phyloP scores from a whole-genome alignment of 2,888 invertebrate genomes.

The Marronus borbonicus region DNA sequence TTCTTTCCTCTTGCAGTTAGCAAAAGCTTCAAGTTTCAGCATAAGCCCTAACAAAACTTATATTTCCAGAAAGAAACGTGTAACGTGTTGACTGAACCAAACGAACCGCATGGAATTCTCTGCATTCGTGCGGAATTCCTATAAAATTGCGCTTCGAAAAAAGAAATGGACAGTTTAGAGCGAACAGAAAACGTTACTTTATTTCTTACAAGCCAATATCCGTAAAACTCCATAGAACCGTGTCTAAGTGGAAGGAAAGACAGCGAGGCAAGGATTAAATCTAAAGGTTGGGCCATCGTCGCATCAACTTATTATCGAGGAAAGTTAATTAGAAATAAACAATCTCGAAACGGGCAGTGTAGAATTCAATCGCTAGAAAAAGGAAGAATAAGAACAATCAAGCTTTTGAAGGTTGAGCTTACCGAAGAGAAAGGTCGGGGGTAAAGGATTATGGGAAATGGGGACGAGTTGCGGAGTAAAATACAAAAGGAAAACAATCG shows the following conservation, averaged over 20 bases:
- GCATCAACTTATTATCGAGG: slow-evolving; percentile 36
- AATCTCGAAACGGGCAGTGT: slow-evolving; percentile 12
- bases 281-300: neutral
- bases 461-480: neutral
- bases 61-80: no score
- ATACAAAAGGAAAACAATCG: slow-evolving; percentile 29
- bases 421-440: neutral
- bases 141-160: no score
- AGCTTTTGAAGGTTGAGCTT: no score
- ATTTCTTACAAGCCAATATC: neutral
- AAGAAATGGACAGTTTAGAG: neutral
- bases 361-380: no score
- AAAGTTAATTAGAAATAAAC: slow-evolving; percentile 44
- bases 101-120: no score
- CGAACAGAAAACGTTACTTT: neutral
- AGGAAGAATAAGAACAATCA: no score
- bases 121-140: no score
- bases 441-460: neutral
- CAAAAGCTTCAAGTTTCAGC: no score
- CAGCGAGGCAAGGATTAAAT: slow-evolving; percentile 17
- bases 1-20: no score
- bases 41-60: no score
- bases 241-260: neutral
- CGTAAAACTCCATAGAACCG: neutral
- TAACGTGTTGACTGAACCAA: no score